Percentiles rank a stretch among this genome's conserved stretches.
Conservation (phyloP, 2,888 invertebrate species). For the Trilocha varians region DNA sequence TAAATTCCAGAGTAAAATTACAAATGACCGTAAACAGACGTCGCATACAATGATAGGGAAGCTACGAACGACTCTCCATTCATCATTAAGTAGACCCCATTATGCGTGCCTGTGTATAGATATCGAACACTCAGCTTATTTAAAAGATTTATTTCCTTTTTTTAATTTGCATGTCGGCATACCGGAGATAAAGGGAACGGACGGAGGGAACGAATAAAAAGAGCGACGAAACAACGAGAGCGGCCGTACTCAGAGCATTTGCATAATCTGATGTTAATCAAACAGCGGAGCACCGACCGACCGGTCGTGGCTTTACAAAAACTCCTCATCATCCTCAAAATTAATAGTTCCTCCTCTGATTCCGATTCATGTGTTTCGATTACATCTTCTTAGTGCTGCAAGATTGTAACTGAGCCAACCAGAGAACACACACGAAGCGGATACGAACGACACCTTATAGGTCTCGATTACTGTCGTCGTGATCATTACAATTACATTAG, state of each 20-base stretch:
- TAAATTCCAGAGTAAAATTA: slow-evolving; percentile 16
- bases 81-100: slow-evolving; percentile 57
- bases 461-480: no score
- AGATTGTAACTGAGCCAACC: background rate
- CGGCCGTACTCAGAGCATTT: slow-evolving; percentile 67
- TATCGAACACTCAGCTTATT: slow-evolving; percentile 67
- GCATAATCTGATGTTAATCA: slow-evolving; percentile 74
- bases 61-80: slow-evolving; percentile 47
- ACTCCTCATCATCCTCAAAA: background rate
- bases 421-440: slow-evolving; percentile 39
- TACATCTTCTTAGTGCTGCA: background rate
- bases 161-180: slow-evolving; percentile 65
- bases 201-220: slow-evolving; percentile 54
- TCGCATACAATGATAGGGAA: slow-evolving; percentile 43
- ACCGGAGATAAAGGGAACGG: slow-evolving; percentile 60
- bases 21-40: slow-evolving; percentile 32
- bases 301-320: background rate
- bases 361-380: background rate
- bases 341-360: background rate
- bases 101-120: slow-evolving; percentile 51
- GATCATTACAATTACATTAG: no score
- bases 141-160: slow-evolving; percentile 53
- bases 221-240: slow-evolving; percentile 61
- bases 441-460: slow-evolving; percentile 35
- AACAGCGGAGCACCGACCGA: slow-evolving; percentile 35